A percentile compares a stretch with the other conserved stretches of the same genome.
Evolutionary conservation across 2,113 vertebrate genomes (phyloP).

Genomic region (Aptenodytes patagonicus): DNA sequence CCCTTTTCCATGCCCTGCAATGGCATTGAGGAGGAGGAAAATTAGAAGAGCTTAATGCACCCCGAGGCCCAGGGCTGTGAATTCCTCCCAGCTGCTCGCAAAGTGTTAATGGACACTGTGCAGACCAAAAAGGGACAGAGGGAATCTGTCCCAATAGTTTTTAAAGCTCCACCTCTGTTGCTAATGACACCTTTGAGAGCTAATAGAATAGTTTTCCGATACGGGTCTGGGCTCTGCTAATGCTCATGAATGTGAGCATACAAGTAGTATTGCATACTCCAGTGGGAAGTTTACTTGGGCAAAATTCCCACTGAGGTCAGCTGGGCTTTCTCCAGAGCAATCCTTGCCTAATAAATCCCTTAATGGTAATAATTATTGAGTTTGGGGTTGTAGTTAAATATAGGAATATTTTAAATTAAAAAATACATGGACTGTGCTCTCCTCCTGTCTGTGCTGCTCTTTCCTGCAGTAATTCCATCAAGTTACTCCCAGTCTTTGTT

Average conservation of each 20-base stretch:
- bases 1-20: background rate
- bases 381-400: background rate
- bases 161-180: background rate
- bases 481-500: background rate
- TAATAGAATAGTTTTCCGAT: background rate
- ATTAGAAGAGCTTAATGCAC: background rate
- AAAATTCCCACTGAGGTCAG: slow-evolving; percentile 31
- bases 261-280: background rate
- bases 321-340: slow-evolving; percentile 15
- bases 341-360: slow-evolving; percentile 23
- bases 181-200: background rate
- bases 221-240: background rate
- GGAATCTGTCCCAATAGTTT: background rate
- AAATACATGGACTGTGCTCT: background rate
- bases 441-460: background rate
- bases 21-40: background rate
- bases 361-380: background rate
- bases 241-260: background rate
- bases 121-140: background rate
- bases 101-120: background rate
- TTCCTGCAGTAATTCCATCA: background rate
- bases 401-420: background rate
- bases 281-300: slow-evolving; percentile 14
- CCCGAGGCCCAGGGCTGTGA: background rate
- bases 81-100: background rate